phyloP scores from a whole-genome alignment of 2,797 vertebrate species.

The Sebastiscus albofasciatus region DNA sequence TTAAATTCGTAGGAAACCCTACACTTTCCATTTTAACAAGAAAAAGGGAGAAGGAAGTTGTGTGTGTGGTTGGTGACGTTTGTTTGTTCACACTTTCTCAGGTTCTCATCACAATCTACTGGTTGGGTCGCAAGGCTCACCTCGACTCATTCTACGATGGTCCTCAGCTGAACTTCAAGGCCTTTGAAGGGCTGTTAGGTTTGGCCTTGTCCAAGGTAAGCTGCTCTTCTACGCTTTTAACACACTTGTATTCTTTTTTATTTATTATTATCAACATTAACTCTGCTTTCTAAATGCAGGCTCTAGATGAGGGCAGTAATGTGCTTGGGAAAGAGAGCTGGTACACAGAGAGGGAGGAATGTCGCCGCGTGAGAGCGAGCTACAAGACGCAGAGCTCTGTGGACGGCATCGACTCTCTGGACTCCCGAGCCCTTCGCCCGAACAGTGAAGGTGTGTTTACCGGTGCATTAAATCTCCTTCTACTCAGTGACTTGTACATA shows the following conservation, averaged over 20 bases:
- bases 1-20: background rate
- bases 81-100: slow-evolving; percentile 54
- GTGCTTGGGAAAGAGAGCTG: slow-evolving; percentile 84
- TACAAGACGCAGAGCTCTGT: slow-evolving; percentile 86
- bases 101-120: slow-evolving; percentile 98
- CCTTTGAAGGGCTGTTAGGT: slow-evolving; percentile 93
- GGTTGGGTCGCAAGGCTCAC: slow-evolving; percentile 94
- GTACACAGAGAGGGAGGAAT: slow-evolving; percentile 83
- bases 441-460: slow-evolving; percentile 85
- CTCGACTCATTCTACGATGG: slow-evolving; percentile 87
- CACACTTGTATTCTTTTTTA: background rate
- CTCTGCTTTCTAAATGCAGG: slow-evolving; percentile 72
- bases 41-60: background rate
- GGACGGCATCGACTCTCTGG: slow-evolving; percentile 85
- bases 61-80: background rate
- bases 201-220: slow-evolving; percentile 92
- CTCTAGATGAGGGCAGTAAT: slow-evolving; percentile 87
- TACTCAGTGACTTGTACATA: background rate
- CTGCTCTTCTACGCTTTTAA: background rate
- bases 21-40: background rate
- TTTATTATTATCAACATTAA: background rate
- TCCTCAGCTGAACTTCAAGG: slow-evolving; percentile 91
- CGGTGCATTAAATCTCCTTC: background rate
- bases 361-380: slow-evolving; percentile 42
- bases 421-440: slow-evolving; percentile 79